Percentiles rank a stretch among this genome's conserved stretches.
phyloP scores from a whole-genome alignment of 2,113 vertebrate species.

The Equus quagga region DNA sequence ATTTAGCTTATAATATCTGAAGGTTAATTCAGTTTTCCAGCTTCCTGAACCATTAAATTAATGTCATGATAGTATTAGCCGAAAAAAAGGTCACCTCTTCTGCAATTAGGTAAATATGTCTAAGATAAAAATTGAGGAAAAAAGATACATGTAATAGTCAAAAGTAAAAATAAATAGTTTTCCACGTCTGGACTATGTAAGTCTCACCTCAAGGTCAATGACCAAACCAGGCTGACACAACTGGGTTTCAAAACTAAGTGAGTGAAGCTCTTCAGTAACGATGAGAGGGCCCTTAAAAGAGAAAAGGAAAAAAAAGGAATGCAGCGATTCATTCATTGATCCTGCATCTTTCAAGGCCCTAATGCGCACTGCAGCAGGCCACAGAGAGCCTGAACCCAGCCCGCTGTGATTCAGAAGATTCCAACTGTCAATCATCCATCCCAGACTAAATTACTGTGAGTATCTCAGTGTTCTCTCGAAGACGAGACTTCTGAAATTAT shows the following conservation, averaged over 20 bases:
- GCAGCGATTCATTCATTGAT: not conserved
- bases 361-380: not conserved
- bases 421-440: too few species aligned
- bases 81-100: not conserved
- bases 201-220: constrained; percentile 95
- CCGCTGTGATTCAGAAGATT: not conserved
- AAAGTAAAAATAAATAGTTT: not conserved
- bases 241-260: constrained; percentile 96
- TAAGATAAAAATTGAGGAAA: constrained; percentile 6
- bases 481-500: not conserved
- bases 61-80: not conserved
- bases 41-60: not conserved
- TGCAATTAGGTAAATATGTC: not conserved
- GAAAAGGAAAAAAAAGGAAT: not conserved
- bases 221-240: constrained; percentile 93
- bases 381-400: not conserved
- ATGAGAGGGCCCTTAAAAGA: constrained; percentile 94
- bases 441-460: not conserved
- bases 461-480: not conserved
- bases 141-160: not conserved
- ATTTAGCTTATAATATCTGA: not conserved
- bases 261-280: constrained; percentile 98
- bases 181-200: not conserved
- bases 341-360: not conserved
- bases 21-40: not conserved